Evolutionary conservation across 2,113 vertebrate genomes (phyloP).

Genomic region (Anolis sagrei): DNA sequence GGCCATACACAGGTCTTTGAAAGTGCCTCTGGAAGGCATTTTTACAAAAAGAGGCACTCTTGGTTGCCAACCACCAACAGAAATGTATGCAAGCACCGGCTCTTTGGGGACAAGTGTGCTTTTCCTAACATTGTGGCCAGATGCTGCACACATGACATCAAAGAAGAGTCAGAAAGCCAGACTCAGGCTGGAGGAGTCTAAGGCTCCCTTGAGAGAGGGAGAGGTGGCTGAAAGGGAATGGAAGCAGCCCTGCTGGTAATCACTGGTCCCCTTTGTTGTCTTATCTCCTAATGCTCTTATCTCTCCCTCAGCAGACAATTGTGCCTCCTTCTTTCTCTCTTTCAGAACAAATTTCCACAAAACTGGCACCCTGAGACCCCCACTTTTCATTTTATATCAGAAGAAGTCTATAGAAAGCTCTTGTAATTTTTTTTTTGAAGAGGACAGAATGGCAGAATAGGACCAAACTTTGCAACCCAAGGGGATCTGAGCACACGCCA

Average conservation of each 20-base stretch:
- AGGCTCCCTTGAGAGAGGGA: background rate
- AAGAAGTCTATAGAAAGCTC: too few relatives aligned
- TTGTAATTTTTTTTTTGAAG: background rate
- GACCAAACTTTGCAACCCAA: background rate
- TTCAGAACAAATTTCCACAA: background rate
- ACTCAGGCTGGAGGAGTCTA: background rate
- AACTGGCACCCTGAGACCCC: background rate
- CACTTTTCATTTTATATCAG: background rate
- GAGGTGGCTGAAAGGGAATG: background rate
- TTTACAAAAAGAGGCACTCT: background rate
- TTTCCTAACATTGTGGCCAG: background rate
- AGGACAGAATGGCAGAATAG: background rate
- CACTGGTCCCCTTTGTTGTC: too few relatives aligned
- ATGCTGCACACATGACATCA: background rate
- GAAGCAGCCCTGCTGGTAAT: too few relatives aligned
- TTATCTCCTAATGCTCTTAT: too few relatives aligned
- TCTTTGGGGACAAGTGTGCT: background rate
- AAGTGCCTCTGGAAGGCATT: background rate
- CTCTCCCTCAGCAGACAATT: background rate
- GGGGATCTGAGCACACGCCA: background rate
- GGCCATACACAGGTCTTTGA: background rate
- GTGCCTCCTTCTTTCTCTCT: background rate
- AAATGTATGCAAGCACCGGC: background rate
- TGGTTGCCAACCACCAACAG: background rate
- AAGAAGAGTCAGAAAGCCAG: background rate